These are phyloP conservation scores for Xiphophorus hellerii DNA, from an alignment of 2,113 vertebrate genomes.

Conservation along the genomic window DNA sequence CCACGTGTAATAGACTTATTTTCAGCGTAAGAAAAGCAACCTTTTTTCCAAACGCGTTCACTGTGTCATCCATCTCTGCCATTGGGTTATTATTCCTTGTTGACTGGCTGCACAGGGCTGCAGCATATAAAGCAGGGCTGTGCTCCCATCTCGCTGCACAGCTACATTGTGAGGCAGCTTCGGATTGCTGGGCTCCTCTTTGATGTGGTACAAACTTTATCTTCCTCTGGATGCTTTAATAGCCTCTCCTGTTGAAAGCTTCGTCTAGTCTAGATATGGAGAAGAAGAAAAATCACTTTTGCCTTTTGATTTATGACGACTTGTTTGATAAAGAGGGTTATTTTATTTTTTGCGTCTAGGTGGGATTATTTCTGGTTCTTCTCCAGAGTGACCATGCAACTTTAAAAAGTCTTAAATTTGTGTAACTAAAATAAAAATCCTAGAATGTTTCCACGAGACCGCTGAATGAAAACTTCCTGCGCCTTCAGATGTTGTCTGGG, in stretches of 20 bases:
- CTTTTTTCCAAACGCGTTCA: conserved; percentile 75
- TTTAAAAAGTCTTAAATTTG: too few species aligned
- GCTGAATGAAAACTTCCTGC: too few species aligned
- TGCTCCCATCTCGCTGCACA: conserved; percentile 45
- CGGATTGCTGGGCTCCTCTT: conserved; percentile 47
- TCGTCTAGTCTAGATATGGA: conserved; percentile 65
- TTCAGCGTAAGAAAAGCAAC: conserved; percentile 60
- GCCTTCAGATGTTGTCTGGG: too few species aligned
- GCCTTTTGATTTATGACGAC: conserved; percentile 62
- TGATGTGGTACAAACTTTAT: conserved; percentile 65
- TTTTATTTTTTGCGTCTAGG: conserved; percentile 9
- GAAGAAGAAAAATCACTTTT: conserved; percentile 14
- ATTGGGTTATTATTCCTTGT: conserved; percentile 79
- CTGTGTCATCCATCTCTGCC: conserved; percentile 78
- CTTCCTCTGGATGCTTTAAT: conserved; percentile 51
- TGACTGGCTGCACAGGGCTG: conserved; percentile 72
- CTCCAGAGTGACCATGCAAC: neutral
- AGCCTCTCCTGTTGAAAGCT: conserved; percentile 62
- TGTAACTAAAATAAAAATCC: too few species aligned
- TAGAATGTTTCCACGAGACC: too few species aligned
- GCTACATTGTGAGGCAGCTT: conserved; percentile 59
- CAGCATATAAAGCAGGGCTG: conserved; percentile 74
- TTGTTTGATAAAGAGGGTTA: conserved; percentile 36
- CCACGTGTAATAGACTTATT: conserved; percentile 69
- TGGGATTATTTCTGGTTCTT: conserved; percentile 17